Percentiles rank a stretch among this genome's conserved stretches.
Evolutionary conservation across 2,797 vertebrate species (phyloP).

Genomic region (Bucorvus abyssinicus): DNA sequence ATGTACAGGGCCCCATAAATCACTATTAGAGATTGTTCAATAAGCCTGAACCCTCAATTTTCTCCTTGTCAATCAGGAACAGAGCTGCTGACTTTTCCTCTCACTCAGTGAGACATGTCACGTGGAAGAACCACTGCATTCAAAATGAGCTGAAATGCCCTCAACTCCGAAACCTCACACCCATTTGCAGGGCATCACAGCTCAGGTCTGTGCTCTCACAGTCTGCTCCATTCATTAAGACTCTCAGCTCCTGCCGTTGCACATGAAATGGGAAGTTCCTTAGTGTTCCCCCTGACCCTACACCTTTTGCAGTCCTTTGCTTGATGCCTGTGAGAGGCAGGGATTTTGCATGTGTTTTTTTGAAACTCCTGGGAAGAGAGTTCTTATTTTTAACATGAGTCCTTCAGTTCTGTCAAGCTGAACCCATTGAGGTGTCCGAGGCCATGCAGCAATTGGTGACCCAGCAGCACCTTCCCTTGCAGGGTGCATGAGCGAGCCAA

Average conservation of each 20-base stretch:
- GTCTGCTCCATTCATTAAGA: fast-evolving
- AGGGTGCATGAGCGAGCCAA: not conserved
- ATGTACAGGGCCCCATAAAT: constrained; percentile 61
- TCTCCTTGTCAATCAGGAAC: constrained; percentile 13
- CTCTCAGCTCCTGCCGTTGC: not conserved
- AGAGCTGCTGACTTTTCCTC: not conserved
- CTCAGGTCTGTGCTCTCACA: not conserved
- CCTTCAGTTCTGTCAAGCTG: not conserved
- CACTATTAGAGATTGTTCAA: constrained; percentile 45
- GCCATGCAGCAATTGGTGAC: not conserved
- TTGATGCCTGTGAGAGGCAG: not conserved
- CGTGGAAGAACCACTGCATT: not conserved
- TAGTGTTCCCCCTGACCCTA: fast-evolving
- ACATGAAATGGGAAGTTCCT: not conserved
- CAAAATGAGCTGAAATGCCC: not conserved
- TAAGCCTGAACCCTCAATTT: constrained; percentile 40
- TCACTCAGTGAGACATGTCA: not conserved
- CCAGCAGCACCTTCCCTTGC: not conserved
- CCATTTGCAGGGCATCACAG: not conserved
- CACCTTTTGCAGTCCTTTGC: not conserved
- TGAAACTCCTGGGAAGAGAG: not conserved
- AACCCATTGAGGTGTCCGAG: not conserved
- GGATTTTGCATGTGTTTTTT: not conserved
- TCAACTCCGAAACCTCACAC: not conserved
- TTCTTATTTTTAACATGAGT: not conserved